Evolutionary conservation across 2,797 vertebrate species (phyloP), one percentile per base, ranked within the genome.

Genomic region (Anableps anableps): DNA sequence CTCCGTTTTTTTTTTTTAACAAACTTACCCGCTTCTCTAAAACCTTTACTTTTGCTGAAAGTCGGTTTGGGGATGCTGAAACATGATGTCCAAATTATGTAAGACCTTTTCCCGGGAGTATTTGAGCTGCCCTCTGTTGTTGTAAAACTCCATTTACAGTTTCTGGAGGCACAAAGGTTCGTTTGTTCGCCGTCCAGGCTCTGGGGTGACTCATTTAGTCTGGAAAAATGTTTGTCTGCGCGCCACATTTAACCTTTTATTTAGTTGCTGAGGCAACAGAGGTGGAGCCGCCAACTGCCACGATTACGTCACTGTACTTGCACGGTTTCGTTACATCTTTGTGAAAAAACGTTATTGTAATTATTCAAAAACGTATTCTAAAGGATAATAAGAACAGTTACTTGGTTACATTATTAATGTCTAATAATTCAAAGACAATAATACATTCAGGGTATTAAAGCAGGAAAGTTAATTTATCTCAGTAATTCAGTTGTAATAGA

Each of bases 261-360:
- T 91, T 88, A 83, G 92, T 93, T 92, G 86, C 90, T 77, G 74
- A 26, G 90, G 79, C 88, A 90, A 93, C 92, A 4, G 71, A 80
- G 78, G 79, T 29, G 76, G 53, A 13, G 72, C 34, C 34, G 74
- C 51, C 21, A 21, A 34, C 55, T 78, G 21, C 58, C 76, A 2
- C 29, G 43, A 72, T 53, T 9, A 50, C 79, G 71, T 82, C 78
- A 74, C 70, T 34, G 19, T 16, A 1, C n/a, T 41, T 17, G 7
- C 62, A 53, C 43, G 17, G 23, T 34, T 5, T n/a, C 74, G 14
- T 71, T 71, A 71, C 68, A 41, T 45, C 23, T 45, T 71, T 45
- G 13, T 17, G 26, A 23, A 70, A 36, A 70, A 68, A 64, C 10
- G 4, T 26, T 38, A 31, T 36, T 34, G 31, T 36, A 8, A 36